Conservation (phyloP, 2,113 vertebrate genomes). For the Cyanistes caeruleus region DNA sequence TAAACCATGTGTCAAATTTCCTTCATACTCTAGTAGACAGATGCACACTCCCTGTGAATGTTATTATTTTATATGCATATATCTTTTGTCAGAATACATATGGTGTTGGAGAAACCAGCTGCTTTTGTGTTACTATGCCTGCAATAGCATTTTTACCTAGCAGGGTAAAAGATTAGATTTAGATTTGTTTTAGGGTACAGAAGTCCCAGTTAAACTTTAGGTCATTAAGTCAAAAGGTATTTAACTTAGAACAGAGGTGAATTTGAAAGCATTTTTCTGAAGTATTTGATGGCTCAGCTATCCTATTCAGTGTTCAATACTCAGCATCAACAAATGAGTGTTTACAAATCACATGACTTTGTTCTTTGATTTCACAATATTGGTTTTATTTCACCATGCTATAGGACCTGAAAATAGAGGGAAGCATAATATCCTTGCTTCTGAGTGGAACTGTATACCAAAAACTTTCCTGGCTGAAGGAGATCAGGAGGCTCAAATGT, state of each 20-base stretch:
- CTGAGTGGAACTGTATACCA: constrained; percentile 87
- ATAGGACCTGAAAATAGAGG: constrained; percentile 82
- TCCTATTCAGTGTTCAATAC: background rate
- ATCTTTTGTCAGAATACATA: background rate
- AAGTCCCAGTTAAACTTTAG: background rate
- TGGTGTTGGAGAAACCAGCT: background rate
- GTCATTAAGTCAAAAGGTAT: background rate
- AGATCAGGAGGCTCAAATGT: constrained; percentile 83
- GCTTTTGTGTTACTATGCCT: background rate
- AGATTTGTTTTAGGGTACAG: background rate
- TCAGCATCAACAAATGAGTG: background rate
- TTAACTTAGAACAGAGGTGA: background rate
- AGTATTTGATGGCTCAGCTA: background rate
- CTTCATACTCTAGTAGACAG: background rate
- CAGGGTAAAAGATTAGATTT: too few relatives aligned
- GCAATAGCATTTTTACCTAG: background rate
- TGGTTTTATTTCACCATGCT: constrained; percentile 45
- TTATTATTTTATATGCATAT: background rate
- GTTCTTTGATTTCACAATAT: constrained; percentile 11
- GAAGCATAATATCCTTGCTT: constrained; percentile 86
- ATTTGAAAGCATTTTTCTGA: background rate
- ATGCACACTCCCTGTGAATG: background rate
- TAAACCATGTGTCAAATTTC: background rate
- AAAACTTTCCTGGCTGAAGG: constrained; percentile 86
- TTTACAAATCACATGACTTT: background rate